Base-by-base conservation (phyloP, 2,113 vertebrate genomes). In the Crypturellus undulatus region DNA sequence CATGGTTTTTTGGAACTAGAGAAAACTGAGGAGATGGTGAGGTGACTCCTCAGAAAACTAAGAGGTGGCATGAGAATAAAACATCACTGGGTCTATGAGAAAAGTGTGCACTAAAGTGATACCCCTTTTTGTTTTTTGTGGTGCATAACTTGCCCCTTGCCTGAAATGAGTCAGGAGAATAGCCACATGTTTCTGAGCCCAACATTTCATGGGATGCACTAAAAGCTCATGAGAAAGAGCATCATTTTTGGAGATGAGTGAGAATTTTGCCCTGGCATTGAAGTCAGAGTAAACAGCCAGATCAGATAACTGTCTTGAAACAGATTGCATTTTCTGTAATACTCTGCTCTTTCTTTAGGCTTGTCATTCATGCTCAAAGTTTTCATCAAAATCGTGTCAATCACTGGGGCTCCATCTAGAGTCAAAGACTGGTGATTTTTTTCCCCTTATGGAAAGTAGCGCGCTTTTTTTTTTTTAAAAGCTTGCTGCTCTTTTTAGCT, bases 321-420 rank as follows among this genome's bases (percentile, higher is more conserved):
- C 94, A 96, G 95, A 96, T 96, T 96, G 95, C 95, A 90, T 95
- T 93, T 91, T 80, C 87, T 95, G 75, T 94, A 91, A 94, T 96
- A 90, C 89, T 60, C 6, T 92, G 84, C 87, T 95, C 96, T 95
- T 93, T 95, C 95, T 97, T 94, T 89, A 89, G 94, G 87, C 91
- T 95, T 96, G 94, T 96, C 96, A 95, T 89, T 96, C 93, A 95
- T 94, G 82, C 93, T 96, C 71, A 80, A 79, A 92, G 79, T 87
- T 94, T 94, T 92, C 82, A 91, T 92, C 91, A 95, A 94, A 95
- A 89, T 38, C 38, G 10, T 68, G 91, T 95, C 94, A 97, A 94
- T 97, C 89, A 96, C 36, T 75, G 49, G 71, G 36, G 75, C 60
- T 94, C 63, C 64, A 92, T 90, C 36, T 73, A 47, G 71, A 96